phyloP scores from a whole-genome alignment of 2,113 vertebrate genomes.

The Eudorcas thomsonii region DNA sequence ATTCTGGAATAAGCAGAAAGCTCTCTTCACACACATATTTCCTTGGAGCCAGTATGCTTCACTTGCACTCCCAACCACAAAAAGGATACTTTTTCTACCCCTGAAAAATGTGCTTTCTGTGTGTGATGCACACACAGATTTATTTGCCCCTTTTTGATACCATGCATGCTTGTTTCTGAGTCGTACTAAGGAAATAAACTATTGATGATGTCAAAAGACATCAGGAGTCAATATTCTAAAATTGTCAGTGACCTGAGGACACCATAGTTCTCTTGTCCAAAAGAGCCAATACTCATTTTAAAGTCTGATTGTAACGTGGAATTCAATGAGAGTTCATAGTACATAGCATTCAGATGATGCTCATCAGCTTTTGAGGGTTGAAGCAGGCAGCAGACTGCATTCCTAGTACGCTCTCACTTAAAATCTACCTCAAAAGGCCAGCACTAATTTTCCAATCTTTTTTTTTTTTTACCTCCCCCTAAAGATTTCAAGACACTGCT shows the following conservation, averaged over 20 bases:
- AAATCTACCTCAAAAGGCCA: slow-evolving; percentile 51
- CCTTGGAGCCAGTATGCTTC: neutral
- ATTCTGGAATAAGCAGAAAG: neutral
- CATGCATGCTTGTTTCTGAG: neutral
- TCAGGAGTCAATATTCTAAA: slow-evolving; percentile 65
- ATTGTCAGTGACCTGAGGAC: slow-evolving; percentile 50
- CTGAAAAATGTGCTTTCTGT: neutral
- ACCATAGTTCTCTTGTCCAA: neutral
- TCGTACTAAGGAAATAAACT: neutral
- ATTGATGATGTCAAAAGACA: neutral
- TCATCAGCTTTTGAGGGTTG: slow-evolving; percentile 52
- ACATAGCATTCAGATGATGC: neutral
- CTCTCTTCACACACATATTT: neutral
- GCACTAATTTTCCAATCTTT: slow-evolving; percentile 40
- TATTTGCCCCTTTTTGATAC: neutral
- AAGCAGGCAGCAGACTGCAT: neutral
- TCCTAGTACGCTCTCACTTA: slow-evolving; percentile 53
- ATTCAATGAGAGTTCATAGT: slow-evolving; percentile 18
- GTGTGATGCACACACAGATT: neutral
- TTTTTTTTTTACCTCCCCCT: slow-evolving; percentile 47
- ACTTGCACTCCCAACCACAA: neutral
- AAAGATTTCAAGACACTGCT: slow-evolving; percentile 59
- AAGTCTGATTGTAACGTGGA: slow-evolving; percentile 55
- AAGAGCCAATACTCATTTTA: slow-evolving; percentile 60
- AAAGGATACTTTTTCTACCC: neutral